Evolutionary conservation across 2,797 vertebrate genomes (phyloP), one percentile per base, ranked within the genome.

Genomic region (Gymnoscopelus braueri): DNA sequence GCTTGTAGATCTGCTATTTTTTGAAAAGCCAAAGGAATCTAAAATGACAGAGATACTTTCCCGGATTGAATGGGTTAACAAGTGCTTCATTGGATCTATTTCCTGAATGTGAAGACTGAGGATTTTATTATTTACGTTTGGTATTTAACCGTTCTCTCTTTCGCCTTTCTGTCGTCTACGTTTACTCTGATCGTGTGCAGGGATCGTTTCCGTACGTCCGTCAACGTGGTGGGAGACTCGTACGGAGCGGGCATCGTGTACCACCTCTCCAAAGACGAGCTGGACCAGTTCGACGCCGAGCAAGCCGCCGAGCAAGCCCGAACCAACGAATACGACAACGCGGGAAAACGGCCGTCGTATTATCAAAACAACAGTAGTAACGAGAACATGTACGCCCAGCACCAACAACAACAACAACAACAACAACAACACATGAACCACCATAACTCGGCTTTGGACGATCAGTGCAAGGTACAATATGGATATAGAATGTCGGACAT

Each of bases 241-340:
- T 99, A 97, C 5, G 98, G 98, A 52, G 98, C 98, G 0, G 98
- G 98, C 53, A 99, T 99, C 24, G 96, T 99, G 64, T 98, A 98
- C 86, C 94, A 99, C 82, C 96, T 99, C 47, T 98, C 96, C 83
- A 98, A 97, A 86, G 92, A 96, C 3, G 98, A 99, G 88, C 92
- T 99, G 1, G 95, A 98, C 71, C 75, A 51, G 67, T 94, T 96
- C 23, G 97, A 99, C 65, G 95, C 95, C 69, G 96, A 98, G 58
- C 96, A 98, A 72, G 85, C 75, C 80, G 32, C 2, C 4, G 32
- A 5, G 5, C 4, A 5, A 9, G 39, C 39, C n/a, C 91, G 87
- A 9, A 89, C 95, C 0, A 96, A 98, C 81, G 97, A 97, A 55
- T 96, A 95, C 69, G 96, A 97, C 90, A 44, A 8, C 39, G 95